phyloP scores from a whole-genome alignment of 1,140 invertebrate genomes.

The Pantala flavescens region DNA sequence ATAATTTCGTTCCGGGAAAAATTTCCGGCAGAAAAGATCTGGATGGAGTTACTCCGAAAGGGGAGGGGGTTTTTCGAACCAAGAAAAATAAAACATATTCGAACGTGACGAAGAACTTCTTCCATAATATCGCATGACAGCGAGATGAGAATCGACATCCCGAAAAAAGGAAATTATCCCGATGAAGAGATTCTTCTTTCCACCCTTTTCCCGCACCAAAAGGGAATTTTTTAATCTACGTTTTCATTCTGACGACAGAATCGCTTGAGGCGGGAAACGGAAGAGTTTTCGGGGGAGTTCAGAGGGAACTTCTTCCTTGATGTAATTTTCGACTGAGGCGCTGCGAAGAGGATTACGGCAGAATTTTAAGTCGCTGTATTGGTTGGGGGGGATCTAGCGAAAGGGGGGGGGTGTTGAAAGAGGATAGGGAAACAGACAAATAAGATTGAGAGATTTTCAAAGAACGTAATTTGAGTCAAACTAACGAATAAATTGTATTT shows the following conservation, averaged over 20 bases:
- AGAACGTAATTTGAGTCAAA: no score
- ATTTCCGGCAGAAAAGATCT: no score
- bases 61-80: no score
- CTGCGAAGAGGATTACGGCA: neutral
- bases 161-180: neutral
- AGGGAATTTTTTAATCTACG: constrained; percentile 3
- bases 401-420: no score
- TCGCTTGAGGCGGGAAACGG: neutral
- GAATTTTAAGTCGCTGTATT: neutral
- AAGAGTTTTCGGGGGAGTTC: neutral
- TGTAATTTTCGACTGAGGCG: constrained; percentile 1
- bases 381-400: neutral
- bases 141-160: neutral
- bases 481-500: no score
- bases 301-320: neutral
- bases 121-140: neutral
- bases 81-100: no score
- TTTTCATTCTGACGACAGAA: neutral
- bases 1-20: no score
- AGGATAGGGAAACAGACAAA: no score
- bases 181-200: neutral
- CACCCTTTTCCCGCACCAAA: neutral
- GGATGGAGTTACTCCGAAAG: no score
- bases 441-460: no score
- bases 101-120: neutral